Conservation (phyloP, 2,797 vertebrate genomes). For the Petrocephalus schoutedeni region DNA sequence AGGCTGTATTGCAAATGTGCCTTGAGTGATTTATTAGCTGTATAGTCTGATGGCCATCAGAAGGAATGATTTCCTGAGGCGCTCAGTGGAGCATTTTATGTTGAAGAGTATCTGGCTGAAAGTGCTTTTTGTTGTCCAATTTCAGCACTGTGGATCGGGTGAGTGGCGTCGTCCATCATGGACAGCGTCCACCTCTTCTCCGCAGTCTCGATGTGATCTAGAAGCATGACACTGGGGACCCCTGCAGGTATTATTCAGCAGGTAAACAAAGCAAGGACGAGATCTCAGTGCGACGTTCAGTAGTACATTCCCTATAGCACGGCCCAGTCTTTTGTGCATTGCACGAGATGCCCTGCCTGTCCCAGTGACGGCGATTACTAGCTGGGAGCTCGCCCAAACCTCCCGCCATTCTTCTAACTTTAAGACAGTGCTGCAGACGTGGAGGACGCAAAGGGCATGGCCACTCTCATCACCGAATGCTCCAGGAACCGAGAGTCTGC, state of each 20-base stretch:
- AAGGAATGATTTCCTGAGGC: neutral
- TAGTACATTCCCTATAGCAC: neutral
- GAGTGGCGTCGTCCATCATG: neutral
- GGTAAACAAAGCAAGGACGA: neutral
- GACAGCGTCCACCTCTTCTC: neutral
- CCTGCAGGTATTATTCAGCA: neutral
- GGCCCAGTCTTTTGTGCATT: neutral
- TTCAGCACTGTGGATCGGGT: neutral
- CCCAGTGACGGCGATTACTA: neutral
- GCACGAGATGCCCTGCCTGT: neutral
- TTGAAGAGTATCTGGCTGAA: neutral
- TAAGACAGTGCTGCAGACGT: neutral
- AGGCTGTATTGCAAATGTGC: neutral
- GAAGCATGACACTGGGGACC: neutral
- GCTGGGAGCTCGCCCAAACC: neutral
- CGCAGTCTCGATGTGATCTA: too few relatives aligned
- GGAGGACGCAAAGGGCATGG: neutral
- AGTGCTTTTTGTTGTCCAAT: neutral
- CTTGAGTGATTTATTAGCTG: neutral
- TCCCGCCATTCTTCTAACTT: neutral
- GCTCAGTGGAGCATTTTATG: neutral
- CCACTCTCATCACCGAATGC: too few relatives aligned
- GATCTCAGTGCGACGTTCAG: neutral
- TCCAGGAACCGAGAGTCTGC: neutral
- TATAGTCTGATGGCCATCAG: neutral